Percentiles rank a stretch among this genome's conserved stretches.
Conservation (phyloP, 2,113 vertebrate species). For the Rana temporaria region DNA sequence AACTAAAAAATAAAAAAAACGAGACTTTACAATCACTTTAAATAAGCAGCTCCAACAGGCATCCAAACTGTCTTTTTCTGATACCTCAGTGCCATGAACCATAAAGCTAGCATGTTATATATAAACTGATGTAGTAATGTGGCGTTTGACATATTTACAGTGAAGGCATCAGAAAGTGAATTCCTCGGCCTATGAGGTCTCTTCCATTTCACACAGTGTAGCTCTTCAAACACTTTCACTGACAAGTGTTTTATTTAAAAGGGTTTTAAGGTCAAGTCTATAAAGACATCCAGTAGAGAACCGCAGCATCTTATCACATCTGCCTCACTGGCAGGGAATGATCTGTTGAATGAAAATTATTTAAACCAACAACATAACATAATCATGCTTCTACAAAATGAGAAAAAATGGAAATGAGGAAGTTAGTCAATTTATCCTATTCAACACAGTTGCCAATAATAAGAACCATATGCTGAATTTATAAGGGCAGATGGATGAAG, state of each 20-base stretch:
- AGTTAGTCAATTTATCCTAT: too few relatives aligned
- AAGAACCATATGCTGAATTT: too few relatives aligned
- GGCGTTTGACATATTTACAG: not conserved
- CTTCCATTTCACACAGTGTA: constrained; percentile 18
- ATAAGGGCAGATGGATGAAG: too few relatives aligned
- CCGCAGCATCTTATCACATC: not conserved
- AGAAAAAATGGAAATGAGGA: not conserved
- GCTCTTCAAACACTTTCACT: constrained; percentile 3
- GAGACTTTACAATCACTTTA: too few relatives aligned
- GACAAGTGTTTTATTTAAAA: constrained; percentile 36
- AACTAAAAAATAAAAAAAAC: too few relatives aligned
- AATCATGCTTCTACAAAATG: not conserved
- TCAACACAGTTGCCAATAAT: too few relatives aligned
- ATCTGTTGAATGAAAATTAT: not conserved
- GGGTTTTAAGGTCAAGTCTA: constrained; percentile 32
- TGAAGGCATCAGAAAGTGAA: not conserved
- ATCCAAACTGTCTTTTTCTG: not conserved
- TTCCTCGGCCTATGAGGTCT: not conserved
- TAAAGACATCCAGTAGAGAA: constrained; percentile 15
- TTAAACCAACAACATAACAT: not conserved
- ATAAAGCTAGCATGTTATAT: not conserved
- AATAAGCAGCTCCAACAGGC: not conserved
- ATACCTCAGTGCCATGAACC: not conserved
- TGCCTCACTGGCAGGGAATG: not conserved
- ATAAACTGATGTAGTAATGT: constrained; percentile 3